Conservation (phyloP, 2,113 vertebrate species). For the Ceratotherium simum region DNA sequence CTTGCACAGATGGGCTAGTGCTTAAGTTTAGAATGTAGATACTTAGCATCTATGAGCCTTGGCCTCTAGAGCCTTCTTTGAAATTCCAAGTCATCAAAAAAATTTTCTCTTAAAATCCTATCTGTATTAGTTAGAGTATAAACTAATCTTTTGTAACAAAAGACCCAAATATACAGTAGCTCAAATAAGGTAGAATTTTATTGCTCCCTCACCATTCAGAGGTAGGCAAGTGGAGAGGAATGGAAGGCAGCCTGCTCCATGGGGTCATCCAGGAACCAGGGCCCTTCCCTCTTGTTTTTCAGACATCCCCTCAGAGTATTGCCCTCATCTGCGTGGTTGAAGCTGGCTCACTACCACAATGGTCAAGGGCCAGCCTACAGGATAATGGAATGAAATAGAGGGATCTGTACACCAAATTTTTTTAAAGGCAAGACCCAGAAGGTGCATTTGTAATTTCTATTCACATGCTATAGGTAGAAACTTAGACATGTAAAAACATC, state of each 20-base stretch:
- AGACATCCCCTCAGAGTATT: neutral
- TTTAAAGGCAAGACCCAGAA: neutral
- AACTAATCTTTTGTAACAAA: neutral
- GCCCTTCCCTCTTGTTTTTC: neutral
- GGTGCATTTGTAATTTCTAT: slow-evolving; percentile 2
- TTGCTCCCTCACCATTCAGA: neutral
- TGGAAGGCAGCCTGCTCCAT: neutral
- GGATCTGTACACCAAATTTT: neutral
- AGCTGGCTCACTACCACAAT: neutral
- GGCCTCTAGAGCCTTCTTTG: neutral
- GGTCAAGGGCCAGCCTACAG: neutral
- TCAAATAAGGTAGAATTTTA: slow-evolving; percentile 10
- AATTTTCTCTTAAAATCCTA: neutral
- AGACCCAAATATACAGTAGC: neutral
- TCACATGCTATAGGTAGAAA: neutral
- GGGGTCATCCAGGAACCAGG: neutral
- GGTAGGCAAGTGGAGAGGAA: neutral
- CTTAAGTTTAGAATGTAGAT: neutral
- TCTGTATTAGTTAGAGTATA: neutral
- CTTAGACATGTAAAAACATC: neutral
- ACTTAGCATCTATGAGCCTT: neutral
- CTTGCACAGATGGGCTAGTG: neutral
- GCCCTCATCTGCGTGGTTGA: neutral
- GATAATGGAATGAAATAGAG: neutral
- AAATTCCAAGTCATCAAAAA: neutral